Conservation (phyloP, 2,888 invertebrate species). For the Trichogramma dendrolimi region DNA sequence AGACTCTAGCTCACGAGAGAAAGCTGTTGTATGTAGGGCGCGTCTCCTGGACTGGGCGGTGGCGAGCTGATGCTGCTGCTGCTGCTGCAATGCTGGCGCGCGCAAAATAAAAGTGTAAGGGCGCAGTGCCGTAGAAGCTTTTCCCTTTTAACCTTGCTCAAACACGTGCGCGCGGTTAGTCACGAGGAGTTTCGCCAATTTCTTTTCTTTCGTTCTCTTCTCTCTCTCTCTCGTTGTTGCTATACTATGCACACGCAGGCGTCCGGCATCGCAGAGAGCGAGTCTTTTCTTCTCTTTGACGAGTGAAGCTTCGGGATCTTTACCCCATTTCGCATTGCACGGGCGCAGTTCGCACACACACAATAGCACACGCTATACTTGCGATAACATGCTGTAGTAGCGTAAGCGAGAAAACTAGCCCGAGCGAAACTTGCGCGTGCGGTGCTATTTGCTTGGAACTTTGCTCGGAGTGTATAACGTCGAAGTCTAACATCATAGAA, state of each 20-base stretch:
- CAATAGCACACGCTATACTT: not conserved
- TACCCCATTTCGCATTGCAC: too few species aligned
- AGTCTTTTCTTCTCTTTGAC: too few species aligned
- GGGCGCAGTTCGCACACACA: too few species aligned
- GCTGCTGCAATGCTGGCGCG: too few species aligned
- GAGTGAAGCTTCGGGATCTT: too few species aligned
- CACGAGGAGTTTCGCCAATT: conserved; percentile 26
- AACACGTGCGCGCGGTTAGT: conserved; percentile 25
- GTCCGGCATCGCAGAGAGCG: too few species aligned
- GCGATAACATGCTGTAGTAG: not conserved
- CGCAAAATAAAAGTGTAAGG: too few species aligned
- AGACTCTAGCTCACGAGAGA: not conserved
- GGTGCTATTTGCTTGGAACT: too few species aligned
- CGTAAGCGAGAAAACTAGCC: conserved; percentile 8
- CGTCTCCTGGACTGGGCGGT: not conserved
- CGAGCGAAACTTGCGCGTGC: conserved; percentile 5
- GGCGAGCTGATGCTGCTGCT: too few species aligned
- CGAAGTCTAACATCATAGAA: too few species aligned
- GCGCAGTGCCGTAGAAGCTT: not conserved
- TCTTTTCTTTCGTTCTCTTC: conserved; percentile 9
- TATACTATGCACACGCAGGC: not conserved
- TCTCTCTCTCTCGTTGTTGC: not conserved
- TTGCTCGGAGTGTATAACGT: too few species aligned
- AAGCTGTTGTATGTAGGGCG: not conserved
- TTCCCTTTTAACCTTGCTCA: conserved; percentile 22